Evolutionary conservation across 2,113 vertebrate species (phyloP).

Genomic region (Mugil cephalus): DNA sequence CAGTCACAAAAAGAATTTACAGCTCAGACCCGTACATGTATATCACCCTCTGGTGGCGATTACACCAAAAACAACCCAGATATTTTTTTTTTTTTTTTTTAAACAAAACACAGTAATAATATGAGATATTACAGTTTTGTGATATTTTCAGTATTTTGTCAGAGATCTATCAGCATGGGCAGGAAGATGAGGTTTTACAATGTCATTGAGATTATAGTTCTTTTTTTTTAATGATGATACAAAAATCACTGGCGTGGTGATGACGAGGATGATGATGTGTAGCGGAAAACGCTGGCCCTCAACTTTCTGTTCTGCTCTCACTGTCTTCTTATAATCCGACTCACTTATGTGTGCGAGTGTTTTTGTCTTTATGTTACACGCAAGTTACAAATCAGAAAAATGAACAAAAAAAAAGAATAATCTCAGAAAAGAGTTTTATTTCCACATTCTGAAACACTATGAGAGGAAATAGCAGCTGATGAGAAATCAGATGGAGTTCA

Average conservation of each 20-base stretch:
- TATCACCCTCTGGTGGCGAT: conserved; percentile 56
- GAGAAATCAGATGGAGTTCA: conserved; percentile 38
- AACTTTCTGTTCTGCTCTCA: conserved; percentile 31
- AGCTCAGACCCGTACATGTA: conserved; percentile 60
- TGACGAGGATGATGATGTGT: conserved; percentile 31
- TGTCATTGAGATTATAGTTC: neutral
- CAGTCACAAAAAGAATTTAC: conserved; percentile 60
- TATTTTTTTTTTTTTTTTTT: too few species aligned
- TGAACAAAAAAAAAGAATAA: neutral
- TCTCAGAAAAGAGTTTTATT: conserved; percentile 27
- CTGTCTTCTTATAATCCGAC: conserved; percentile 4
- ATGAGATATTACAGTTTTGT: conserved; percentile 70
- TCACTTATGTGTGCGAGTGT: neutral
- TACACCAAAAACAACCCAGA: conserved; percentile 49
- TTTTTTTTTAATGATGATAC: neutral
- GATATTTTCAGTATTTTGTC: conserved; percentile 63
- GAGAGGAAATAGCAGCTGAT: conserved; percentile 54
- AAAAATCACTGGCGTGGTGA: conserved; percentile 24
- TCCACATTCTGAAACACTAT: conserved; percentile 53
- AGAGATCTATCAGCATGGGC: conserved; percentile 44
- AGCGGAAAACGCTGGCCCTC: conserved; percentile 24
- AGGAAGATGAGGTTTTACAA: conserved; percentile 61
- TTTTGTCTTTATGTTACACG: neutral
- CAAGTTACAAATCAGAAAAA: neutral
- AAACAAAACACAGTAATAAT: conserved; percentile 38